These are phyloP conservation scores for Tricholauxania praeusta DNA, from an alignment of 2,888 invertebrate genomes.

Conservation along the genomic window DNA sequence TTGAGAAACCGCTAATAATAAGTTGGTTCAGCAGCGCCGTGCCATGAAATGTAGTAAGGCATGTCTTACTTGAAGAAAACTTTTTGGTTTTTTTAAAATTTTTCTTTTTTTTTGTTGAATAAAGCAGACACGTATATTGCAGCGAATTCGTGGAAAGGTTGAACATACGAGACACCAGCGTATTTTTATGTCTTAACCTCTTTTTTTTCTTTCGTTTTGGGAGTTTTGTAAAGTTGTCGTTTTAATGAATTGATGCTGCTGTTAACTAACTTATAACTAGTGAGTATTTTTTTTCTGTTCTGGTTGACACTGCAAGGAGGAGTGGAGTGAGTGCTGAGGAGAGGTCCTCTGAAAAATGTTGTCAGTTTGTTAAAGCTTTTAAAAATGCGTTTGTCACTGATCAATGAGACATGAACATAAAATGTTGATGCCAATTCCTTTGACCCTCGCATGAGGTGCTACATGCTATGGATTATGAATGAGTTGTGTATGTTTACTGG, in stretches of 20 bases:
- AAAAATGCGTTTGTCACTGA: constrained; percentile 42
- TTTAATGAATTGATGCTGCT: constrained; percentile 67
- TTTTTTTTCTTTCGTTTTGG: constrained; percentile 53
- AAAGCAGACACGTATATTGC: constrained; percentile 46
- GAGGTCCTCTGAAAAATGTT: constrained; percentile 24
- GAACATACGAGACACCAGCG: constrained; percentile 45
- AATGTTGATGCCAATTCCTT: constrained; percentile 8
- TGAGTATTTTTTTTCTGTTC: constrained; percentile 24
- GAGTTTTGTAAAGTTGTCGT: constrained; percentile 66
- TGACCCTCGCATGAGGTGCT: too few species aligned
- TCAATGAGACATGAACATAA: constrained; percentile 38
- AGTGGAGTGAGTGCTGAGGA: neutral
- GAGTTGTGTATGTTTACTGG: constrained; percentile 19
- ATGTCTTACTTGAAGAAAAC: neutral
- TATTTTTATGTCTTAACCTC: constrained; percentile 13
- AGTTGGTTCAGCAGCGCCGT: too few species aligned
- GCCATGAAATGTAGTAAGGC: neutral
- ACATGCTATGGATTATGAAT: too few species aligned
- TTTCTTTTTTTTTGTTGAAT: constrained; percentile 1
- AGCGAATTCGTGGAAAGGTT: constrained; percentile 64
- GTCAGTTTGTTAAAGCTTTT: constrained; percentile 39
- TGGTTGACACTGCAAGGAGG: constrained; percentile 1
- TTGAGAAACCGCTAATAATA: too few species aligned
- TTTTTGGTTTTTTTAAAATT: neutral
- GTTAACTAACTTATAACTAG: constrained; percentile 54